A percentile compares a stretch with the other conserved stretches of the same genome.
Evolutionary conservation across 2,888 invertebrate species (phyloP).

Genomic region (Cryptocheilus praepositus): DNA sequence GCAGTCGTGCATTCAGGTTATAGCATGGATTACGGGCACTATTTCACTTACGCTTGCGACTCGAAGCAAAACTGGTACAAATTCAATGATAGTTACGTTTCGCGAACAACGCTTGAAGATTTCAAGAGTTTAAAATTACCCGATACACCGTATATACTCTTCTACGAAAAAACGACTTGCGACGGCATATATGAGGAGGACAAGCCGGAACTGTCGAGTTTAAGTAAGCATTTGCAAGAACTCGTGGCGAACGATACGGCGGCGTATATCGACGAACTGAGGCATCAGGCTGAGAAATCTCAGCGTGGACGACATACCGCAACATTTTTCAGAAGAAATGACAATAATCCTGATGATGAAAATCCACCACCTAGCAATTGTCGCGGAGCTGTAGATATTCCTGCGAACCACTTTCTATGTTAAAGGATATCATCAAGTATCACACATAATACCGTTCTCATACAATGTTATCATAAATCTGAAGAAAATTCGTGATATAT

Average conservation of each 20-base stretch:
- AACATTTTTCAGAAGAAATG: constrained; percentile 42
- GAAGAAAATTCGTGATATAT: not conserved
- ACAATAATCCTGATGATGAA: constrained; percentile 74
- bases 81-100: constrained; percentile 88
- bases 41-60: constrained; percentile 88
- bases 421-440: constrained; percentile 40
- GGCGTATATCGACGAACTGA: constrained; percentile 61
- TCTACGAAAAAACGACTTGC: constrained; percentile 78
- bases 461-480: not conserved
- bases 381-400: constrained; percentile 73
- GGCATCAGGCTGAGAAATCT: constrained; percentile 58
- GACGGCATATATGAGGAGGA: constrained; percentile 61
- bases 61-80: constrained; percentile 83
- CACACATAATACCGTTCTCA: not conserved
- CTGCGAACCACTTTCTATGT: constrained; percentile 60
- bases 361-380: constrained; percentile 77
- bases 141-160: constrained; percentile 89
- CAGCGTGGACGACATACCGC: constrained; percentile 33
- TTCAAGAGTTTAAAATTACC: constrained; percentile 81
- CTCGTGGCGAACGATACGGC: constrained; percentile 63
- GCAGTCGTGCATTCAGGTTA: constrained; percentile 90
- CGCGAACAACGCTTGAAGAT: constrained; percentile 78
- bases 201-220: constrained; percentile 57
- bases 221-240: constrained; percentile 65
- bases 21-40: constrained; percentile 90